Percentiles rank a stretch among this genome's conserved stretches.
These are phyloP conservation scores for Drosophila triauraria DNA, from an alignment of 1,140 invertebrate species.

Conservation along the genomic window DNA sequence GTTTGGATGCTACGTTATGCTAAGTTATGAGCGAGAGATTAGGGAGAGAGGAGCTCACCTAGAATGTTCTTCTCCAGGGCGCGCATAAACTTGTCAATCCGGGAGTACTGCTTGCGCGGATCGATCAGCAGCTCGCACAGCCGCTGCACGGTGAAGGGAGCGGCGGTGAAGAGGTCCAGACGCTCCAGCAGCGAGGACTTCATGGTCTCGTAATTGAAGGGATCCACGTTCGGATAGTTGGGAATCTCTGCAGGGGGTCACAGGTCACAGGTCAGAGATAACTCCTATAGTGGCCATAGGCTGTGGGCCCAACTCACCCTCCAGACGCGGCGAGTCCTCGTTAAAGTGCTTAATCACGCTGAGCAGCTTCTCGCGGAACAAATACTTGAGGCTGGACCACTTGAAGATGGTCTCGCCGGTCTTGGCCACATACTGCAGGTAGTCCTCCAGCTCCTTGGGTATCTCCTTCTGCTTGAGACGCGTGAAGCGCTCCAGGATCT, in stretches of 20 bases:
- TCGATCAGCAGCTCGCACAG: constrained; percentile 96
- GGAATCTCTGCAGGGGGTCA: constrained; percentile 87
- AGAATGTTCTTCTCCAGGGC: constrained; percentile 97
- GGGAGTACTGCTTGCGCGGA: constrained; percentile 97
- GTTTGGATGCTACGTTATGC: neutral
- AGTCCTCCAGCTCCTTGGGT: constrained; percentile 95
- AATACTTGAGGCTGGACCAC: constrained; percentile 94
- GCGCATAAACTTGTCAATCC: constrained; percentile 98
- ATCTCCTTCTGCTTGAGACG: constrained; percentile 92
- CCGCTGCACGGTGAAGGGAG: constrained; percentile 98
- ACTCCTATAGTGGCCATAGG: neutral
- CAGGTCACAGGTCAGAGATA: neutral
- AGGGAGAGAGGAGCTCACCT: constrained; percentile 47
- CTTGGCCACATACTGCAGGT: constrained; percentile 95
- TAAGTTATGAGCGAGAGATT: too few species aligned
- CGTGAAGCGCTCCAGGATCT: constrained; percentile 93
- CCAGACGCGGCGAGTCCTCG: constrained; percentile 90
- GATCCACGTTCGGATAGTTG: constrained; percentile 94
- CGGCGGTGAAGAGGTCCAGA: constrained; percentile 93
- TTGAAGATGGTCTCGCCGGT: constrained; percentile 97
- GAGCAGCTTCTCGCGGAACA: constrained; percentile 95
- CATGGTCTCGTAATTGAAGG: constrained; percentile 96
- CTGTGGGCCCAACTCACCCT: constrained; percentile 69
- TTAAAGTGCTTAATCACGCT: constrained; percentile 95
- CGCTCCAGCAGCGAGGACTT: constrained; percentile 93